Evolutionary conservation across 2,113 vertebrate genomes (phyloP).

Genomic region (Ochotona curzoniae): DNA sequence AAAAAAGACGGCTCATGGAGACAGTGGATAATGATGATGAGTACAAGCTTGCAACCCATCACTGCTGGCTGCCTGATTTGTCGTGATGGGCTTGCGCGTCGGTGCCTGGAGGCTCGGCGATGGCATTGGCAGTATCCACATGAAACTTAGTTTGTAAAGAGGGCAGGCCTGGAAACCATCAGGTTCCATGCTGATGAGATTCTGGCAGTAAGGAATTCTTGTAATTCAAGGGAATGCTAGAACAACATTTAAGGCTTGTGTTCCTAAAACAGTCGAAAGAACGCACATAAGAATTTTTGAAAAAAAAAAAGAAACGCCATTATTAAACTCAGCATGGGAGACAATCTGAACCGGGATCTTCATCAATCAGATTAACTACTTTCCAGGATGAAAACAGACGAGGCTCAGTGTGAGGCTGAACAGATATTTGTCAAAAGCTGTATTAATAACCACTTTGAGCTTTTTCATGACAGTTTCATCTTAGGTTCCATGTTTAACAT

Average conservation of each 20-base stretch:
- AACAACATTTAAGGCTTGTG: constrained; percentile 32
- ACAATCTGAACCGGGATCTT: constrained; percentile 93
- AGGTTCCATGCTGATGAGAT: constrained; percentile 23
- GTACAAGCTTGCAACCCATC: constrained; percentile 46
- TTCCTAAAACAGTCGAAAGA: too few species aligned
- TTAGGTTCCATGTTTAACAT: constrained; percentile 91
- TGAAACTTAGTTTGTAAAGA: constrained; percentile 71
- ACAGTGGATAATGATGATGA: constrained; percentile 74
- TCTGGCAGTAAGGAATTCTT: constrained; percentile 71
- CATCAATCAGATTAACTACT: constrained; percentile 95
- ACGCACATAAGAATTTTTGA: constrained; percentile 66
- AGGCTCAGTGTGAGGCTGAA: constrained; percentile 90
- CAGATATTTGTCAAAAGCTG: constrained; percentile 94
- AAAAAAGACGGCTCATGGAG: constrained; percentile 8
- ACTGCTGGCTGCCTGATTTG: constrained; percentile 69
- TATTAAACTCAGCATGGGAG: constrained; percentile 91
- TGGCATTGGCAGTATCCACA: constrained; percentile 75
- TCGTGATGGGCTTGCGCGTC: constrained; percentile 75
- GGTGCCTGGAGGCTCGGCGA: constrained; percentile 79
- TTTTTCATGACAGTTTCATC: constrained; percentile 92
- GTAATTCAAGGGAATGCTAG: constrained; percentile 25
- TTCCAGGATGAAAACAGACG: constrained; percentile 91
- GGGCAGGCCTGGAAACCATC: constrained; percentile 39
- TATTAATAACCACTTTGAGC: constrained; percentile 94
- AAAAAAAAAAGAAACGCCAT: constrained; percentile 78